Evolutionary conservation across 2,888 invertebrate species (phyloP), one percentile per base, ranked within the genome.

Genomic region (Trimorus sp.): DNA sequence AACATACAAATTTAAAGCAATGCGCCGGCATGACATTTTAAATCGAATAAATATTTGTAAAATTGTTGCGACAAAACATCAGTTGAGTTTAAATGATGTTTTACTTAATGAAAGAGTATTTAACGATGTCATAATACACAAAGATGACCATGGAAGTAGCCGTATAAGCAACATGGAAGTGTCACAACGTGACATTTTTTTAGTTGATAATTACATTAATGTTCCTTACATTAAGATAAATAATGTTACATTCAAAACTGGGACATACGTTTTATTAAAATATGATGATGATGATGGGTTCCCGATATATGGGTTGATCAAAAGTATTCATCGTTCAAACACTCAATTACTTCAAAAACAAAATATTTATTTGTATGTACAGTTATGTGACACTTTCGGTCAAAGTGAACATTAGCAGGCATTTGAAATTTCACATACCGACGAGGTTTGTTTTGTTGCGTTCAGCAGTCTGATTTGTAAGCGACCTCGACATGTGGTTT

Each of bases 1-100:
- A 48, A 40, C 71, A 81, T 53, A 37, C 26, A 58, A 26, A 76
- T 49, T 42, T 54, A 12, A 75, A 80, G 56, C 12, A 40, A 48
- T n/a, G 37, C 16, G 37, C 37, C 5, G 53, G 26, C 12, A 53
- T 42, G 15, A 49, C 48, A 49, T 15, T n/a, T n/a, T 37, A 14
- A 60, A 53, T 49, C 15, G 51, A 37, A 70, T 38, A 51, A 60
- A 60, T 60, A 15, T 59, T 9, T 60, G 51, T 59, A 69, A 69
- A 69, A 69, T 45, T 7, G 4, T 69, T 26, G 37, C 15, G 7
- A 69, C 15, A 14, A 69, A 62, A 51, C 53, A 38, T 53, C 54
- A 62, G 16, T 15, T 70, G 7, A 48, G 60, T 51, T 70, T 70
- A 8, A 56, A 45, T 53, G 16, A 56, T 26, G 37, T 38, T 51